Conservation (phyloP, 2,113 vertebrate genomes). For the Bettongia penicillata region DNA sequence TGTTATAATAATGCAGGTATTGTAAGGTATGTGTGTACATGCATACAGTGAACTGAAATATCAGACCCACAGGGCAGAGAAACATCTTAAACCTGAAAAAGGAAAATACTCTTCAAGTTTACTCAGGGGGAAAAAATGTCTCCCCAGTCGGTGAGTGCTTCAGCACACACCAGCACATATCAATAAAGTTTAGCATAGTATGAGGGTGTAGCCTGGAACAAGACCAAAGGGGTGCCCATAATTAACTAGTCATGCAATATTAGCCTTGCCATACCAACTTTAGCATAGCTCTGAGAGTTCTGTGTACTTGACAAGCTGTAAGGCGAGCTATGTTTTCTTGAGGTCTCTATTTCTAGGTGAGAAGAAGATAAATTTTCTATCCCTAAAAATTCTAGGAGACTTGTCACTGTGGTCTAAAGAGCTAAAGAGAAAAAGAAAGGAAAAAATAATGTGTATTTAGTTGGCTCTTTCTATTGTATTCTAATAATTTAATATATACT, state of each 20-base stretch:
- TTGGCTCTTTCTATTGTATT: not conserved
- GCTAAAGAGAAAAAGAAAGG: not conserved
- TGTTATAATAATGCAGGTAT: not conserved
- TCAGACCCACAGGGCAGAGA: not conserved
- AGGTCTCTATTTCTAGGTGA: conserved; percentile 17
- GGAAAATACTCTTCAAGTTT: not conserved
- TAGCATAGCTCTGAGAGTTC: not conserved
- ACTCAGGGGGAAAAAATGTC: not conserved
- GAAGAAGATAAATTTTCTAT: not conserved
- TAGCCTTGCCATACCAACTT: not conserved
- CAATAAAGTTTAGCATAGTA: not conserved
- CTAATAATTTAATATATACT: not conserved
- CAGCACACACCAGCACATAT: not conserved
- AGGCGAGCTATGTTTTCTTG: not conserved
- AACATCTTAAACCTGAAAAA: not conserved
- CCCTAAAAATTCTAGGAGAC: not conserved
- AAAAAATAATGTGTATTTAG: not conserved
- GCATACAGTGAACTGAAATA: not conserved
- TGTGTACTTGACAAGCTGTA: not conserved
- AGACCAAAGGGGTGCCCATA: not conserved
- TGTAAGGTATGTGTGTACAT: not conserved
- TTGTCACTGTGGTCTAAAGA: not conserved
- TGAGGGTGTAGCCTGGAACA: not conserved
- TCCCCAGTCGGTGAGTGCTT: not conserved
- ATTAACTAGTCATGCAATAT: not conserved